phyloP scores from a whole-genome alignment of 2,888 invertebrate genomes.

The Orgyia antiqua region DNA sequence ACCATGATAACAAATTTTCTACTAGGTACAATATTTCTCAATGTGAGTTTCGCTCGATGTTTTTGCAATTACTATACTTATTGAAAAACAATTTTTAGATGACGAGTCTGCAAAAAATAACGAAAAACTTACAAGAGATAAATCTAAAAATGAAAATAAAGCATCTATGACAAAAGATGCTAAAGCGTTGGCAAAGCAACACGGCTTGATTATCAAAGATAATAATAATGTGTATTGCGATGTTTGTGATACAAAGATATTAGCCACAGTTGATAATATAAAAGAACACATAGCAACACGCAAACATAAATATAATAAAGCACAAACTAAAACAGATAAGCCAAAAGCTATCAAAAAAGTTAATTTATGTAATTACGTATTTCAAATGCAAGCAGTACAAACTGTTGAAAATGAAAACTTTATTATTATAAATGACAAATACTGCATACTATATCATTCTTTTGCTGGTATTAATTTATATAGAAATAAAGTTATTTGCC shows the following conservation, averaged over 20 bases:
- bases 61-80: too few species aligned
- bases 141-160: too few species aligned
- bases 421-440: constrained; percentile 1
- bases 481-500: neutral
- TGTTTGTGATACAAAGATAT: neutral
- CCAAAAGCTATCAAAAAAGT: neutral
- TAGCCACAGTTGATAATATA: neutral
- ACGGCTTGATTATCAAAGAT: neutral
- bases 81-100: too few species aligned
- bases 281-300: constrained; percentile 2
- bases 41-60: too few species aligned
- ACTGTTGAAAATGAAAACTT: neutral
- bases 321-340: neutral
- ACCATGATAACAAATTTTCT: too few species aligned
- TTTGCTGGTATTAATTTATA: neutral
- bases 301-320: constrained; percentile 1
- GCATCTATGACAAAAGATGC: too few species aligned
- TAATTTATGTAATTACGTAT: neutral
- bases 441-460: neutral
- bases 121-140: too few species aligned
- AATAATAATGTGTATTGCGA: neutral
- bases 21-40: too few species aligned
- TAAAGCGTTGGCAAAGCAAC: constrained; percentile 1
- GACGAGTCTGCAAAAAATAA: too few species aligned
- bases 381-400: neutral